Evolutionary conservation across 2,797 vertebrate genomes (phyloP).

Genomic region (Silurus aristotelis): DNA sequence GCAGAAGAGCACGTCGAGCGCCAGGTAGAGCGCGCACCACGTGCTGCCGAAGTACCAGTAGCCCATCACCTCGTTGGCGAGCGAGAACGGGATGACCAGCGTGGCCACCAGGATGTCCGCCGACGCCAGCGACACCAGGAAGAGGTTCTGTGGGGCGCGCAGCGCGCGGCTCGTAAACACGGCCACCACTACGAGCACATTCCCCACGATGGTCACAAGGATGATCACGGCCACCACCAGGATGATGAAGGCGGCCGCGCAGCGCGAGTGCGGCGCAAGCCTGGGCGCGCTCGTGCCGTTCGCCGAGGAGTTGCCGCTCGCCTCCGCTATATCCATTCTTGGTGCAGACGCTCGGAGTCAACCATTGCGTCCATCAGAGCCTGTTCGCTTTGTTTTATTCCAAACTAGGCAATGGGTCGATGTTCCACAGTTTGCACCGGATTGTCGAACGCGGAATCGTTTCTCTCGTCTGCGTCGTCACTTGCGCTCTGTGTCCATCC

Average conservation of each 20-base stretch:
- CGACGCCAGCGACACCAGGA: conserved; percentile 86
- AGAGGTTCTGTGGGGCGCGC: conserved; percentile 87
- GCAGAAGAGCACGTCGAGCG: conserved; percentile 88
- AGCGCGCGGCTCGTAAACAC: conserved; percentile 86
- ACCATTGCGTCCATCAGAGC: conserved; percentile 57
- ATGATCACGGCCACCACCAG: conserved; percentile 79
- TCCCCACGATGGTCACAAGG: conserved; percentile 82
- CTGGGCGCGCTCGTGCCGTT: conserved; percentile 62
- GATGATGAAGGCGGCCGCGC: conserved; percentile 77
- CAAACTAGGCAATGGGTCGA: background rate
- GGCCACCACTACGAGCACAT: conserved; percentile 84
- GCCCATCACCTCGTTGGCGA: conserved; percentile 90
- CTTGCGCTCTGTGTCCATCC: conserved; percentile 1
- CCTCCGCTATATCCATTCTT: conserved; percentile 73
- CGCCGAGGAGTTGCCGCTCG: conserved; percentile 67
- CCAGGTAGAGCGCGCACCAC: conserved; percentile 89
- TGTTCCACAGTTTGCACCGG: background rate
- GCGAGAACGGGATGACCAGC: conserved; percentile 88
- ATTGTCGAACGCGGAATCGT: background rate
- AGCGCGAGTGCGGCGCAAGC: conserved; percentile 62
- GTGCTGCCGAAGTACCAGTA: conserved; percentile 88
- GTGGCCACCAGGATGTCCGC: conserved; percentile 90
- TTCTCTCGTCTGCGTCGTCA: background rate
- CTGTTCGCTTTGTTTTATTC: conserved; percentile 19
- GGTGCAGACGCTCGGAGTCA: conserved; percentile 50